Evolutionary conservation across 2,888 invertebrate genomes (phyloP), one percentile per base, ranked within the genome.

Genomic region (Gastrophysa polygoni): DNA sequence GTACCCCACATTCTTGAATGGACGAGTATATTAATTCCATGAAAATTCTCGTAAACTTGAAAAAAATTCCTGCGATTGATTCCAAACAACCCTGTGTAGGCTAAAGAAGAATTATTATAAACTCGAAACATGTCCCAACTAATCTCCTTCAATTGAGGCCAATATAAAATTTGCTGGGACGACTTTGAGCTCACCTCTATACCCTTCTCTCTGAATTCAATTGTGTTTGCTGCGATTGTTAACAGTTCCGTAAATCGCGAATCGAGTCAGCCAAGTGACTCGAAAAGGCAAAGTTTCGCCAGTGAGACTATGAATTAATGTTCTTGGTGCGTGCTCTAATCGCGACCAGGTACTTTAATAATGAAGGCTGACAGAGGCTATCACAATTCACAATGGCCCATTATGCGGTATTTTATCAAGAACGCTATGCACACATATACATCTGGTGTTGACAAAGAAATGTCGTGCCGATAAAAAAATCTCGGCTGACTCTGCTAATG

Each of bases 331-430:
- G 55, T 59, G 59, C 54, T 59, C 24, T 17, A 54, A 43, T 17
- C 54, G 21, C 16, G 17, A 14, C 24, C 18, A 20, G 51, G 51
- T 54, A 43, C 44, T 54, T 43, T 54, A 43, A 43, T 54, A 54
- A 54, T 43, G 43, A 14, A 18, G 43, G 54, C 28, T 54, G 54
- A 38, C 52, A 52, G 52, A 18, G 38, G 52, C 38, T 43, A 52
- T 52, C 52, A 54, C 54, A 54, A 54, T 54, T 54, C 43, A 54
- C 54, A 54, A 43, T 54, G 43, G 43, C 24, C 54, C 24, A 54
- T 54, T 54, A 54, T 54, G 54, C 54, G 54, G 54, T 54, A 54
- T 54, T 54, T 54, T 17, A 54, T 34, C 29, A 24, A 43, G 28
- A 54, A 38, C 29, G 24, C 16, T 16, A 16, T 24, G 43, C 43